Evolutionary conservation across 2,888 invertebrate genomes (phyloP).

Genomic region (Nomada hirtipes): DNA sequence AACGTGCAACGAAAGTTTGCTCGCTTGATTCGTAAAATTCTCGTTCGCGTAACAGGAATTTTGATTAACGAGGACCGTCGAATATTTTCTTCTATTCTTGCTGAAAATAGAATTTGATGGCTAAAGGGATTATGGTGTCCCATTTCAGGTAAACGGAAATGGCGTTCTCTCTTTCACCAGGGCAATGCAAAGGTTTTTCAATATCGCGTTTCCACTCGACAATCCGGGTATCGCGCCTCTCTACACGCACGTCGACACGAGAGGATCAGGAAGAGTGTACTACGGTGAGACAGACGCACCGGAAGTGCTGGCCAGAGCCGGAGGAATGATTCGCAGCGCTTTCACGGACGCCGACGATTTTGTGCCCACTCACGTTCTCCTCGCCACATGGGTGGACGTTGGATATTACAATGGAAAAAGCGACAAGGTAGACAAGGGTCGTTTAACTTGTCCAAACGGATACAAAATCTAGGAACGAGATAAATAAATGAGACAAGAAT

Average conservation of each 20-base stretch:
- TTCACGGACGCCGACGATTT: constrained; percentile 91
- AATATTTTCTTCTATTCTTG: not conserved
- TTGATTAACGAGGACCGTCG: constrained; percentile 17
- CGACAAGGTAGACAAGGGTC: constrained; percentile 86
- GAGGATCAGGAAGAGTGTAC: constrained; percentile 89
- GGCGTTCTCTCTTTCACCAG: constrained; percentile 95
- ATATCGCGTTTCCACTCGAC: constrained; percentile 94
- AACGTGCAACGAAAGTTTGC: constrained; percentile 5
- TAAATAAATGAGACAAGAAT: not conserved
- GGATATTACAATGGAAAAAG: constrained; percentile 89
- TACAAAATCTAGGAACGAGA: not conserved
- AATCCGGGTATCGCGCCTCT: constrained; percentile 96
- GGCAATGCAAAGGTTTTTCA: constrained; percentile 94
- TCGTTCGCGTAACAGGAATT: not conserved
- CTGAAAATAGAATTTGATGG: not conserved
- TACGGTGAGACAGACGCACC: constrained; percentile 89
- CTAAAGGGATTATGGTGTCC: constrained; percentile 1
- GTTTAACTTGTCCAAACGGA: not conserved
- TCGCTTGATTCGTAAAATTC: not conserved
- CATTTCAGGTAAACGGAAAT: constrained; percentile 93
- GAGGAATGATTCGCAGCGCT: constrained; percentile 89
- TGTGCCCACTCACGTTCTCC: constrained; percentile 91
- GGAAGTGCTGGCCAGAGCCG: constrained; percentile 88
- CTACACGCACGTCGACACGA: constrained; percentile 95
- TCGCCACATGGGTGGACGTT: constrained; percentile 96